Evolutionary conservation across 1,140 invertebrate genomes (phyloP).

Genomic region (Pollicipes pollicipes): DNA sequence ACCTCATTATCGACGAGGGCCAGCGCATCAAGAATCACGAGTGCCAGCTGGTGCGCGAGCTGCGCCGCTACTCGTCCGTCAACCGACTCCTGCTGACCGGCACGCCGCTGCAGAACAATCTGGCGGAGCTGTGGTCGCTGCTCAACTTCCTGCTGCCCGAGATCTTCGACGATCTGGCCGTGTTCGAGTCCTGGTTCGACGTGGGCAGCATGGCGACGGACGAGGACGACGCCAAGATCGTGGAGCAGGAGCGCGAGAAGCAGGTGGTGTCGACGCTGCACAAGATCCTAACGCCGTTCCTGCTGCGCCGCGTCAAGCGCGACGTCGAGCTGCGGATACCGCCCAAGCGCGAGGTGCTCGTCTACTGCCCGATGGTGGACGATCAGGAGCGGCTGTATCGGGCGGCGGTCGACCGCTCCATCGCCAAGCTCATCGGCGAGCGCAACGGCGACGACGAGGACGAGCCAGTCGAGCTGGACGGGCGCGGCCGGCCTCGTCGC

Average conservation of each 20-base stretch:
- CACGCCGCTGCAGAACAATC: slow-evolving; percentile 58
- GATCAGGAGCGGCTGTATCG: slow-evolving; percentile 42
- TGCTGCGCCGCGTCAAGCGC: slow-evolving; percentile 43
- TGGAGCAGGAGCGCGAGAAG: slow-evolving; percentile 39
- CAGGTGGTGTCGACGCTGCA: slow-evolving; percentile 39
- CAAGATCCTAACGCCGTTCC: slow-evolving; percentile 46
- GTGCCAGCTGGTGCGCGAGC: slow-evolving; percentile 27
- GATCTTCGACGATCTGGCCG: slow-evolving; percentile 43
- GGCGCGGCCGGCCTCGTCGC: neutral
- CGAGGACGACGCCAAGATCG: slow-evolving; percentile 28
- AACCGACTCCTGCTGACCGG: slow-evolving; percentile 48
- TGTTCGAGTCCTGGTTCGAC: slow-evolving; percentile 47
- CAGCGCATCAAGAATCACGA: slow-evolving; percentile 50
- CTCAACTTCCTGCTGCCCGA: slow-evolving; percentile 53
- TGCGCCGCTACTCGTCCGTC: slow-evolving; percentile 17
- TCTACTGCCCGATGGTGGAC: slow-evolving; percentile 42
- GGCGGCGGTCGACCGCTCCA: slow-evolving; percentile 29
- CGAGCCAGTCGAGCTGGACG: slow-evolving; percentile 1
- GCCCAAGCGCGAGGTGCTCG: slow-evolving; percentile 42
- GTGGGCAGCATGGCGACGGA: slow-evolving; percentile 30
- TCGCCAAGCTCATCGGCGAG: slow-evolving; percentile 22
- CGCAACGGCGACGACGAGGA: slow-evolving; percentile 19
- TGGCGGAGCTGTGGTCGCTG: slow-evolving; percentile 51
- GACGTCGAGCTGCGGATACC: slow-evolving; percentile 45
- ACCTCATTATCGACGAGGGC: slow-evolving; percentile 51